These are phyloP conservation scores for Sebastiscus albofasciatus DNA, from an alignment of 2,797 vertebrate genomes.

Conservation along the genomic window DNA sequence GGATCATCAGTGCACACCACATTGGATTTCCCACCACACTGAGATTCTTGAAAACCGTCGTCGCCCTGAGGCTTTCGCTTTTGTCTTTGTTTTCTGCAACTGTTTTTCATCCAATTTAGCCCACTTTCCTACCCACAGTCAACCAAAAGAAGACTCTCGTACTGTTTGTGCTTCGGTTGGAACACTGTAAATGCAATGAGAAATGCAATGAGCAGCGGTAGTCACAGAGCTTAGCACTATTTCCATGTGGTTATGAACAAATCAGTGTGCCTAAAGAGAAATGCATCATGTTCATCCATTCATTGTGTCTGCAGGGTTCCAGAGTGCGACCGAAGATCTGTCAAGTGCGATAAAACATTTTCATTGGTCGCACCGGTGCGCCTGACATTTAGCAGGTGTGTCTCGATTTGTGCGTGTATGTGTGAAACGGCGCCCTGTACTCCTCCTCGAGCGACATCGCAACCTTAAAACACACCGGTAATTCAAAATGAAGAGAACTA, in stretches of 20 bases:
- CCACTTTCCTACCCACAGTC: not conserved
- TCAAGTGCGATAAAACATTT: no score
- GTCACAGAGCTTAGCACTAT: not conserved
- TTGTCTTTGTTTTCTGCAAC: slow-evolving; percentile 25
- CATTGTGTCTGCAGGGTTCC: not conserved
- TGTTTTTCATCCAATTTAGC: slow-evolving; percentile 41
- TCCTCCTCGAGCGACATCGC: no score
- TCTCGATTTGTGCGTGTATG: no score
- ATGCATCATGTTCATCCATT: not conserved
- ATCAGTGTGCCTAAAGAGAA: not conserved
- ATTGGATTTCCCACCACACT: slow-evolving; percentile 32
- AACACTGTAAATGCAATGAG: not conserved
- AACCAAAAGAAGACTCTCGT: not conserved
- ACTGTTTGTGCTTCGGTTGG: not conserved
- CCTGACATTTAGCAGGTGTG: no score
- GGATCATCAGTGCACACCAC: slow-evolving; percentile 37
- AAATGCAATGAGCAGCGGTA: not conserved
- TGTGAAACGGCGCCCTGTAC: no score
- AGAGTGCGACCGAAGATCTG: no score
- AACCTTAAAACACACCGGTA: no score
- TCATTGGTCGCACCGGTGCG: no score
- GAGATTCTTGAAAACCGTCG: slow-evolving; percentile 31
- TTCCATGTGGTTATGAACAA: not conserved
- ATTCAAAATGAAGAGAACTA: no score
- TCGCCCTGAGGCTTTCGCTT: slow-evolving; percentile 32